Evolutionary conservation across 2,797 vertebrate genomes (phyloP), one percentile per base, ranked within the genome.

Genomic region (Gymnodraco acuticeps): DNA sequence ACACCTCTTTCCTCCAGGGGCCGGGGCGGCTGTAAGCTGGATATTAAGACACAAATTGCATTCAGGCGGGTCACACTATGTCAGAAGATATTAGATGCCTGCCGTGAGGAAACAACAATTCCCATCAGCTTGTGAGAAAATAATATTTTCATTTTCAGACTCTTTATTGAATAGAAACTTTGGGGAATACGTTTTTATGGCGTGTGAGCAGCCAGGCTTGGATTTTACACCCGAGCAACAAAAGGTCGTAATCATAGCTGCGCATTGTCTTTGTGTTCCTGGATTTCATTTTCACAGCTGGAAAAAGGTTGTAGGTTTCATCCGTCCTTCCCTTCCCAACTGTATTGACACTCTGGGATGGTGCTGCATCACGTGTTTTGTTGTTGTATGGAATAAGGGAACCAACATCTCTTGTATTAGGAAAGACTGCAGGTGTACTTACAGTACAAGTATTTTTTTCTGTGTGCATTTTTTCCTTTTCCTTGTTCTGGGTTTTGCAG

Each of bases 31-130:
- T 95, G 95, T 96, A 96, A 97, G 97, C 94, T 96, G 95, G 95
- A 98, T 98, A 99, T 99, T 98, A 98, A 99, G 97, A 99, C 97
- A 98, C 97, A 98, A 98, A 99, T 98, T 98, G 97, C 96, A 97
- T 98, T 97, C 96, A 96, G 96, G 94, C 96, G 91, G 97, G 96
- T 98, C 97, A 97, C 95, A 92, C 92, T 85, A 90, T 97, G 97
- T 98, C 98, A 99, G 94, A 96, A 97, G 96, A 98, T 98, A 99
- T 98, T 98, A 98, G 95, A 96, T 94, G 94, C 95, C 96, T 96
- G 96, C 96, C 95, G 96, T 95, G 96, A 97, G 95, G 95, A 97
- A 98, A 99, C 97, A 98, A 98, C 96, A 97, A 97, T 96, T 98
- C 97, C 97, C 97, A 98, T 97, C 96, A 97, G 97, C 95, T 95